These are phyloP conservation scores for Coptodon bakossiorum DNA, from an alignment of 2,113 vertebrate genomes.

Conservation along the genomic window DNA sequence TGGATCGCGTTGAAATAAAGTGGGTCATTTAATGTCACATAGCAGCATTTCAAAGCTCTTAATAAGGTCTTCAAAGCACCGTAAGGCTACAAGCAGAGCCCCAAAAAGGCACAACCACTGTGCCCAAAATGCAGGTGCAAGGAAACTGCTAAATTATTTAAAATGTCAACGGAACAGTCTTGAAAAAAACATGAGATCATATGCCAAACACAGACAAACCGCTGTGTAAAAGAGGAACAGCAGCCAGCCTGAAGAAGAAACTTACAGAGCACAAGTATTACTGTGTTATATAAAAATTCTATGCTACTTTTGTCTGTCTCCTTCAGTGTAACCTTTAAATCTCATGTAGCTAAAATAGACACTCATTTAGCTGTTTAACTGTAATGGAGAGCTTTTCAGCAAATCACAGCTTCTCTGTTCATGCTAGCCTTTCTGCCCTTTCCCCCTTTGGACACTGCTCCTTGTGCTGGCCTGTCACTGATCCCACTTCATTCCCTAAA, in stretches of 20 bases:
- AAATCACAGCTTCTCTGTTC: conserved; percentile 56
- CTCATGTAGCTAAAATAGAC: background rate
- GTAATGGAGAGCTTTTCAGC: conserved; percentile 45
- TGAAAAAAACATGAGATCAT: conserved; percentile 1
- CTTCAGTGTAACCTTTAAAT: background rate
- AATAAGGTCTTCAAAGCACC: background rate
- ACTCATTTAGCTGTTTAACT: background rate
- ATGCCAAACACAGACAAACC: background rate
- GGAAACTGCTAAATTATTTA: conserved; percentile 22
- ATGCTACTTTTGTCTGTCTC: background rate
- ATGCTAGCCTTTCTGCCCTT: conserved; percentile 46
- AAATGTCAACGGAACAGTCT: background rate
- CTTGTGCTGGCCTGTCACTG: conserved; percentile 45
- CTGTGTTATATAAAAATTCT: background rate
- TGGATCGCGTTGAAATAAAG: background rate
- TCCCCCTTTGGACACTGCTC: conserved; percentile 42
- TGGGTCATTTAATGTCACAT: background rate
- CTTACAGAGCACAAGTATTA: background rate
- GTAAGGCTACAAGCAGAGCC: background rate
- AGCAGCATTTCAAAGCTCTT: background rate
- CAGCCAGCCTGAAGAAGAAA: background rate
- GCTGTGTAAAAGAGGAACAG: background rate
- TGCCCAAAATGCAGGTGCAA: conserved; percentile 8
- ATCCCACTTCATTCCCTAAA: conserved; percentile 7
- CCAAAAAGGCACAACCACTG: background rate